Conservation (phyloP, 2,797 vertebrate species). For the Galagoides demidoff region DNA sequence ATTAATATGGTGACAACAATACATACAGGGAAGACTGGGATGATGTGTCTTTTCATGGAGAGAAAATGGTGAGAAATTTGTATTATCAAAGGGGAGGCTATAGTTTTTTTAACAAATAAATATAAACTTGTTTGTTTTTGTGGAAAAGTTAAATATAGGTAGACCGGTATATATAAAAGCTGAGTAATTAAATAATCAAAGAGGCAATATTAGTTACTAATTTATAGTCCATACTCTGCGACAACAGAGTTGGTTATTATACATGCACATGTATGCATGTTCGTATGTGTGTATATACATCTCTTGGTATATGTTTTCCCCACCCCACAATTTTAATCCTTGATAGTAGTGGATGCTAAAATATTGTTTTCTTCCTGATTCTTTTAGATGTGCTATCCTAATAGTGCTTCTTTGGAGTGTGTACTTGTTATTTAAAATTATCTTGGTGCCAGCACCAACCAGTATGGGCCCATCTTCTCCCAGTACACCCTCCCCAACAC, state of each 20-base stretch:
- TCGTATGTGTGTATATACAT: background rate
- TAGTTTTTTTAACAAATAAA: background rate
- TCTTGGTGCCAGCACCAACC: background rate
- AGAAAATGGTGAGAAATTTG: background rate
- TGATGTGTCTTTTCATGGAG: background rate
- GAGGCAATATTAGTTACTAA: background rate
- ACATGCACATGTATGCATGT: background rate
- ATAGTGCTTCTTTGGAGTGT: background rate
- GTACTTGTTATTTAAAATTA: background rate
- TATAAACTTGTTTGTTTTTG: background rate
- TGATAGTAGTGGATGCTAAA: background rate
- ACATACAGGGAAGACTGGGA: background rate
- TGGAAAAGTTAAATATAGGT: background rate
- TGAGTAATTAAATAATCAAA: background rate
- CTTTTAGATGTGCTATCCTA: too few species aligned
- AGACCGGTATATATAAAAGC: background rate
- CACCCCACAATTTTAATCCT: background rate
- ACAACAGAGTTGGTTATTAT: background rate
- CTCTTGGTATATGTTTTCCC: background rate
- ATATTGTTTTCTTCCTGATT: background rate
- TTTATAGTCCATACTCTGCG: background rate
- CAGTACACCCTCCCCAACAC: accelerated
- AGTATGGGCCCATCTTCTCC: background rate
- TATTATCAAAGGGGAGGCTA: background rate
- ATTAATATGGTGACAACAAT: background rate